Conservation (phyloP, 2,888 invertebrate species). For the Amphipyra tragopoginis region DNA sequence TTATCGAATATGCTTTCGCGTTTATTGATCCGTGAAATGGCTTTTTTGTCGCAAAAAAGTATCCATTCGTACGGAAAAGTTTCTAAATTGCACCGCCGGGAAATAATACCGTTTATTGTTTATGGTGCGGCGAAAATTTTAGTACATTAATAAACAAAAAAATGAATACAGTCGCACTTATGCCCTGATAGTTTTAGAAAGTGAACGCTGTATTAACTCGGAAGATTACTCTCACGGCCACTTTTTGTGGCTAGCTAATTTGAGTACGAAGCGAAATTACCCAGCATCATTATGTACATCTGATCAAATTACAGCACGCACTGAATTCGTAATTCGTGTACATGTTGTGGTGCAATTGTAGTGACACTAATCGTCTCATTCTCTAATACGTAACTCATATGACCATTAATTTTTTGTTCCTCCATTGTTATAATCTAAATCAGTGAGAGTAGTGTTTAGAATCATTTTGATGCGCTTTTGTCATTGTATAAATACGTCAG, state of each 20-base stretch:
- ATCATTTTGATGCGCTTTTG: background rate
- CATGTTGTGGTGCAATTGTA: slow-evolving; percentile 70
- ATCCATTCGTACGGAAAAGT: slow-evolving; percentile 66
- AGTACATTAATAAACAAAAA: slow-evolving; percentile 54
- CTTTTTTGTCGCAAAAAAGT: slow-evolving; percentile 57
- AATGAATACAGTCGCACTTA: slow-evolving; percentile 47
- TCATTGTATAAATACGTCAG: background rate
- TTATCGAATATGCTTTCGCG: slow-evolving; percentile 63
- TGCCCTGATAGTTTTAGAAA: slow-evolving; percentile 72
- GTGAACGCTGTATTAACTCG: slow-evolving; percentile 64
- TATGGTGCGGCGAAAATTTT: slow-evolving; percentile 45
- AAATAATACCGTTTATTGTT: slow-evolving; percentile 70
- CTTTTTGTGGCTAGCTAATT: slow-evolving; percentile 71
- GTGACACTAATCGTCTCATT: slow-evolving; percentile 77
- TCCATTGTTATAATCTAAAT: slow-evolving; percentile 1
- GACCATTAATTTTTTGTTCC: slow-evolving; percentile 74
- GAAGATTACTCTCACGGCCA: slow-evolving; percentile 63
- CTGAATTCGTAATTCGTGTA: slow-evolving; percentile 64
- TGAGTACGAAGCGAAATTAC: slow-evolving; percentile 63
- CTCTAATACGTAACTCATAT: slow-evolving; percentile 65
- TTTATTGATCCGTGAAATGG: slow-evolving; percentile 70
- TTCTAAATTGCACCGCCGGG: slow-evolving; percentile 68
- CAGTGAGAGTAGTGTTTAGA: slow-evolving; percentile 61
- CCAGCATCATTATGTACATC: slow-evolving; percentile 44
- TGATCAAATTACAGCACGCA: slow-evolving; percentile 70